Evolutionary conservation across 2,797 vertebrate genomes (phyloP).

Genomic region (Champsocephalus gunnari): DNA sequence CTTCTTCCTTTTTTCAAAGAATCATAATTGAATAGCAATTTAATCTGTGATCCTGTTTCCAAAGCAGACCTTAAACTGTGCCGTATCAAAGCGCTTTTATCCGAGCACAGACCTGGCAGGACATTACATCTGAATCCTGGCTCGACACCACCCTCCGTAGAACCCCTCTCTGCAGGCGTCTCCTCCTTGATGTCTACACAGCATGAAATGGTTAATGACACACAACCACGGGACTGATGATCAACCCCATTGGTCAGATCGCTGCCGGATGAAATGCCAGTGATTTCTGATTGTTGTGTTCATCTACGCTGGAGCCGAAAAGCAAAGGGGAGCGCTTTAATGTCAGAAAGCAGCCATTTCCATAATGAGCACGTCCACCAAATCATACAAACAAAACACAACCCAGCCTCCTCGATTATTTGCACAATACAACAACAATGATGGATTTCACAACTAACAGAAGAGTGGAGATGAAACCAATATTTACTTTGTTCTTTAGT

Average conservation of each 20-base stretch:
- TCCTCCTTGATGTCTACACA: constrained; percentile 58
- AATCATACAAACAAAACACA: constrained; percentile 36
- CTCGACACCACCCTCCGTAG: neutral
- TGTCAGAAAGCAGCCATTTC: constrained; percentile 38
- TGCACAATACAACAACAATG: constrained; percentile 1
- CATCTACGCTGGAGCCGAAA: constrained; percentile 36
- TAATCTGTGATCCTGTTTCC: constrained; percentile 23
- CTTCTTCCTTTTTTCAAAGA: constrained; percentile 7
- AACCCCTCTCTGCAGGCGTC: neutral
- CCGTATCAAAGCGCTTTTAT: constrained; percentile 41
- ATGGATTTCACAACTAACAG: neutral
- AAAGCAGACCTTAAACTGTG: constrained; percentile 9
- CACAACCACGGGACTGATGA: constrained; percentile 30
- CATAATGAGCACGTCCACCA: constrained; percentile 36
- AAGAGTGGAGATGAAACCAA: neutral
- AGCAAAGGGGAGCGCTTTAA: constrained; percentile 24
- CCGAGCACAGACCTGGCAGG: constrained; percentile 5
- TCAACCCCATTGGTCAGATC: constrained; percentile 35
- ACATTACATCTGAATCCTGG: neutral
- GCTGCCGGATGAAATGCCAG: constrained; percentile 45
- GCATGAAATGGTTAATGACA: constrained; percentile 66
- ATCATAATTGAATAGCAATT: constrained; percentile 32
- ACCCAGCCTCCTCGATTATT: constrained; percentile 7
- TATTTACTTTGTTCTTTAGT: neutral
- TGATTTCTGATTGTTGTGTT: constrained; percentile 37